Percentiles rank a stretch among this genome's conserved stretches.
These are phyloP conservation scores for Hucho hucho DNA, from an alignment of 2,113 vertebrate genomes.

Conservation along the genomic window DNA sequence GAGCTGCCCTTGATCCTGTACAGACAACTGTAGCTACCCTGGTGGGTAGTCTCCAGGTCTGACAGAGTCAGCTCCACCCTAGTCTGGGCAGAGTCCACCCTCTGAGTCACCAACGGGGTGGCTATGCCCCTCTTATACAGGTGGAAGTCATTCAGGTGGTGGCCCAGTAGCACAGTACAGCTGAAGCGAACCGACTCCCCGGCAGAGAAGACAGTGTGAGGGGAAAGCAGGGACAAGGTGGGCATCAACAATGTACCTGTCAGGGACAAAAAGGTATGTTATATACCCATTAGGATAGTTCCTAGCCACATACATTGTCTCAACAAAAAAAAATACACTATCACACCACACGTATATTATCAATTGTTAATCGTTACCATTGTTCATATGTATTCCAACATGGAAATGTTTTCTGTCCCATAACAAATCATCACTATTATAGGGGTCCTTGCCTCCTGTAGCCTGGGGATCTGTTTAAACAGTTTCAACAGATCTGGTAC, in stretches of 20 bases:
- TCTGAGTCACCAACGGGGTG: constrained; percentile 68
- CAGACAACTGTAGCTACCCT: constrained; percentile 74
- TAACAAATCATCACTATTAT: not conserved
- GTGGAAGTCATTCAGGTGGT: constrained; percentile 69
- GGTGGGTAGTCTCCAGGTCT: constrained; percentile 66
- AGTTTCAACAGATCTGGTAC: not conserved
- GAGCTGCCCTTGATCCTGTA: constrained; percentile 63
- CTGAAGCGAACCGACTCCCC: constrained; percentile 70
- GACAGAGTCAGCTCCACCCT: constrained; percentile 66
- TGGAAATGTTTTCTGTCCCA: not conserved
- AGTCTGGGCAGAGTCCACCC: constrained; percentile 62
- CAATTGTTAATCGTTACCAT: not conserved
- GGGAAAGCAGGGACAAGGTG: constrained; percentile 66
- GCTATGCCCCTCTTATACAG: constrained; percentile 67
- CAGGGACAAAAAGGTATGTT: not conserved
- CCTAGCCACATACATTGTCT: not conserved
- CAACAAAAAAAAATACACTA: not conserved
- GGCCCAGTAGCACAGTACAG: constrained; percentile 62
- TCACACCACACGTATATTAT: not conserved
- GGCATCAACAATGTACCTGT: constrained; percentile 65
- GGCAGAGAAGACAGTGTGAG: constrained; percentile 62
- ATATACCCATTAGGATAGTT: not conserved
- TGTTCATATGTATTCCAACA: not conserved
- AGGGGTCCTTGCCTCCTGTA: not conserved
- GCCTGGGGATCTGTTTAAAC: too few relatives aligned